phyloP scores from a whole-genome alignment of 2,797 vertebrate species.

The Naso thynnoides region DNA sequence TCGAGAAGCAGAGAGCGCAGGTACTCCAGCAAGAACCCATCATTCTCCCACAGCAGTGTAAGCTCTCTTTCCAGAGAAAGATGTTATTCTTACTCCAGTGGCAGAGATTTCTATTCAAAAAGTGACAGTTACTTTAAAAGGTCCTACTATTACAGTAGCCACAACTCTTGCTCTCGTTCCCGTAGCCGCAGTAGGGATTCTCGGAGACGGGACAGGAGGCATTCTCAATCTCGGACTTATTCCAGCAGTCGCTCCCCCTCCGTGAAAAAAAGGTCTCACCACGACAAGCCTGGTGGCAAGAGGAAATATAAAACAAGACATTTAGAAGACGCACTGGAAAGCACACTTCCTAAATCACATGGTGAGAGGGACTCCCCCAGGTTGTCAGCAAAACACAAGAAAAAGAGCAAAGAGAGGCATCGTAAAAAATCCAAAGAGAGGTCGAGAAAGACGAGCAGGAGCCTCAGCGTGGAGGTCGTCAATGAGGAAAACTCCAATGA shows the following conservation, averaged over 20 bases:
- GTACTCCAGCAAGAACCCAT: conserved; percentile 52
- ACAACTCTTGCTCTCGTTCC: conserved; percentile 53
- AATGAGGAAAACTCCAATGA: conserved; percentile 85
- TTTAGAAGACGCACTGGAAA: conserved; percentile 84
- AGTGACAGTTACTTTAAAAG: conserved; percentile 78
- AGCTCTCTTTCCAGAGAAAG: conserved; percentile 62
- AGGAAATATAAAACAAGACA: conserved; percentile 95
- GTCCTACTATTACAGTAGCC: conserved; percentile 67
- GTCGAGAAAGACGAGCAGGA: conserved; percentile 82
- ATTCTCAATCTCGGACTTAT: conserved; percentile 61
- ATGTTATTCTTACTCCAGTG: conserved; percentile 81
- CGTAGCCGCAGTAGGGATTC: conserved; percentile 68
- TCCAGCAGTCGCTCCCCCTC: conserved; percentile 75
- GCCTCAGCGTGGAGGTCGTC: conserved; percentile 89
- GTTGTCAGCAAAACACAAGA: conserved; percentile 73
- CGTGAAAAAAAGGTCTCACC: conserved; percentile 49
- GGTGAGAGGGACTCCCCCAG: conserved; percentile 5
- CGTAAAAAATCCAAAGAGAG: conserved; percentile 80
- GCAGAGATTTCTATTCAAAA: conserved; percentile 78
- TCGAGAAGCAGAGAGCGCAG: conserved; percentile 83
- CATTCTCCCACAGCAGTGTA: conserved; percentile 32
- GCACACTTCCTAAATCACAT: conserved; percentile 37
- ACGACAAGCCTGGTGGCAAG: conserved; percentile 87
- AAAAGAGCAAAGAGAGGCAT: conserved; percentile 80
- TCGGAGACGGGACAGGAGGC: conserved; percentile 24